Conservation (phyloP, 2,888 invertebrate genomes). For the Panopea generosa region DNA sequence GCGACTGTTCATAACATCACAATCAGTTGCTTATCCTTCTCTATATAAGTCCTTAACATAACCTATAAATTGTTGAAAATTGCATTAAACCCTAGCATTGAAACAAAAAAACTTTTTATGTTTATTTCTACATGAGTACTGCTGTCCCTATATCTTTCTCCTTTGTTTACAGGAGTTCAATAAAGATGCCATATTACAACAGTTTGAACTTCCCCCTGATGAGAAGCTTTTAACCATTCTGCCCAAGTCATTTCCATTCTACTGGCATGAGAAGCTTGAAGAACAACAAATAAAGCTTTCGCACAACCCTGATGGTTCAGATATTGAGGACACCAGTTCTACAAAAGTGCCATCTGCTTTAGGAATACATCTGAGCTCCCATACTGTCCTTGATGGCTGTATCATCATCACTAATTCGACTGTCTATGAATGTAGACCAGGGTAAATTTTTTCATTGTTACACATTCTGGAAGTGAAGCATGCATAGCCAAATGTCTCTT, state of each 20-base stretch:
- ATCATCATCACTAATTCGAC: conserved; percentile 88
- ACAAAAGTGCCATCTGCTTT: conserved; percentile 57
- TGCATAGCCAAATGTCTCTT: no score
- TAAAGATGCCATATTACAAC: conserved; percentile 87
- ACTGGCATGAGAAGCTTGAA: conserved; percentile 78
- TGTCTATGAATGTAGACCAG: conserved; percentile 88
- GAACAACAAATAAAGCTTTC: conserved; percentile 54
- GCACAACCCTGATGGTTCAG: conserved; percentile 44
- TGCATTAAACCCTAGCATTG: no score
- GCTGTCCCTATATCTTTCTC: no score
- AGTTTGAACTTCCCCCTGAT: conserved; percentile 87
- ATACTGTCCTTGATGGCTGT: conserved; percentile 86
- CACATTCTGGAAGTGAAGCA: no score
- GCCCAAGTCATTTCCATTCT: conserved; percentile 85
- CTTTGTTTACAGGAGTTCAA: conserved; percentile 87
- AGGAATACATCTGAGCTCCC: conserved; percentile 74
- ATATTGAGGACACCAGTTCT: conserved; percentile 23
- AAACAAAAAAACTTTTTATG: no score
- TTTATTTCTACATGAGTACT: no score
- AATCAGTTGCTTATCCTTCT: no score
- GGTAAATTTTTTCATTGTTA: conserved; percentile 86
- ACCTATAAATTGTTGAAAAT: no score
- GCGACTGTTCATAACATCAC: no score
- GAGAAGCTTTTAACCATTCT: conserved; percentile 87
- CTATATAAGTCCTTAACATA: no score